Conservation (phyloP, 2,888 invertebrate species). For the Ryuthela nishihirai region DNA sequence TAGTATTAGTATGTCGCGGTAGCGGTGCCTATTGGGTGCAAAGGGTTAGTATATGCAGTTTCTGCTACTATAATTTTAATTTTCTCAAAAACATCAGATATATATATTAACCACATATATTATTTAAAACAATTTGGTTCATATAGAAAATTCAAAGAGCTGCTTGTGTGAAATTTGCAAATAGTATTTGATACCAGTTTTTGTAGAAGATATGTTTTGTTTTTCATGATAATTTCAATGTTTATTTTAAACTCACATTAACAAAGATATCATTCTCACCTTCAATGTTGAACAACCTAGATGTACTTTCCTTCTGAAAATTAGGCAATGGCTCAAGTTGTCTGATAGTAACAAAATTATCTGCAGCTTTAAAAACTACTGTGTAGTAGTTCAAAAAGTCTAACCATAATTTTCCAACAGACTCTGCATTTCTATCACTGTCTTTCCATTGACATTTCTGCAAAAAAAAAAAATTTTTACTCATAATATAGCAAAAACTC, state of each 20-base stretch:
- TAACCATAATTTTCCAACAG: slow-evolving; percentile 7
- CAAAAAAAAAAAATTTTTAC: background rate
- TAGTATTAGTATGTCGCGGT: too few relatives aligned
- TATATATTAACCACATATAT: too few relatives aligned
- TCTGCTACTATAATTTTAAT: too few relatives aligned
- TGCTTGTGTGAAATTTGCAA: too few relatives aligned
- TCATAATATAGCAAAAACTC: too few relatives aligned
- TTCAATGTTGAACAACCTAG: slow-evolving; percentile 17
- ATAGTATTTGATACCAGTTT: too few relatives aligned
- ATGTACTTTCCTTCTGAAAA: background rate
- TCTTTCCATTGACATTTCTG: background rate
- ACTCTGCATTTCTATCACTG: background rate
- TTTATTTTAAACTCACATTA: background rate
- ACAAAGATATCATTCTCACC: slow-evolving; percentile 4
- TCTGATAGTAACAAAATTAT: slow-evolving; percentile 1
- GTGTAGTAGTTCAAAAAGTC: slow-evolving; percentile 12
- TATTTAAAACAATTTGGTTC: background rate
- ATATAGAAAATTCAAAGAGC: background rate
- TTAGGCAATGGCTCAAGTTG: slow-evolving; percentile 7
- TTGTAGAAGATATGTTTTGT: background rate
- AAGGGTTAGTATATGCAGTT: too few relatives aligned
- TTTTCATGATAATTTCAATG: background rate
- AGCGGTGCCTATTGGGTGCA: too few relatives aligned
- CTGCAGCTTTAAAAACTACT: background rate
- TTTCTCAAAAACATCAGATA: too few relatives aligned